phyloP scores from a whole-genome alignment of 1,140 invertebrate species.

The Psix sp. region DNA sequence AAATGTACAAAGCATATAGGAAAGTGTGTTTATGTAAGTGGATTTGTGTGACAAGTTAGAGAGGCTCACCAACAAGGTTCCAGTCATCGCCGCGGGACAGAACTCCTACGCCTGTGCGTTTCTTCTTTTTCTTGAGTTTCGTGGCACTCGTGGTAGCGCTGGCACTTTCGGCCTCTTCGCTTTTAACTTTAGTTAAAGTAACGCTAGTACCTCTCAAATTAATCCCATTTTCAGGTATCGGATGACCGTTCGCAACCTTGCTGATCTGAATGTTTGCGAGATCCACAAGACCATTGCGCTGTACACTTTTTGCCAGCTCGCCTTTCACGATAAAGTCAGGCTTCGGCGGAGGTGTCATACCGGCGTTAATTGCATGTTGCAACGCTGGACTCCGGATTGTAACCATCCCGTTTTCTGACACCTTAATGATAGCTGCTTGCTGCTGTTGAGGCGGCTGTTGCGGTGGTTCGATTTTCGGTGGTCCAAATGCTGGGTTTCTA shows the following conservation, averaged over 20 bases:
- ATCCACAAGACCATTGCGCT: conserved; percentile 39
- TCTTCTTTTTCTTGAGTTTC: conserved; percentile 78
- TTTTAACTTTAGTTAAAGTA: conserved; percentile 72
- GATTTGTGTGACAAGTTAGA: conserved; percentile 27
- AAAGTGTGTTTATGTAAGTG: conserved; percentile 62
- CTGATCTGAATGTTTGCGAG: conserved; percentile 75
- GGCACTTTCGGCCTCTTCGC: conserved; percentile 58
- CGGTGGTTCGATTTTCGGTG: conserved; percentile 72
- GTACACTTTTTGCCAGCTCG: conserved; percentile 41
- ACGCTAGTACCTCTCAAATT: conserved; percentile 74
- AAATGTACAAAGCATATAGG: conserved; percentile 6
- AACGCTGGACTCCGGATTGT: conserved; percentile 85
- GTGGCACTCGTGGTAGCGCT: conserved; percentile 62
- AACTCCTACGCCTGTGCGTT: conserved; percentile 69
- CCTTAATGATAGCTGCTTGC: conserved; percentile 83
- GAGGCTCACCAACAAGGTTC: conserved; percentile 79
- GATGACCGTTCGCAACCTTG: conserved; percentile 74
- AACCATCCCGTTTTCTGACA: conserved; percentile 85
- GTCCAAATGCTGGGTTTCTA: conserved; percentile 83
- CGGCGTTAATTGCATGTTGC: conserved; percentile 76
- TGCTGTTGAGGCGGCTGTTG: conserved; percentile 40
- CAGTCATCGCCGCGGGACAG: conserved; percentile 76
- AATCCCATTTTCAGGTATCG: conserved; percentile 74
- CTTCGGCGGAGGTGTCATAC: conserved; percentile 70
- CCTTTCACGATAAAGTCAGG: conserved; percentile 74